Evolutionary conservation across 2,113 vertebrate genomes (phyloP), one percentile per base, ranked within the genome.

Genomic region (Poecile atricapillus): DNA sequence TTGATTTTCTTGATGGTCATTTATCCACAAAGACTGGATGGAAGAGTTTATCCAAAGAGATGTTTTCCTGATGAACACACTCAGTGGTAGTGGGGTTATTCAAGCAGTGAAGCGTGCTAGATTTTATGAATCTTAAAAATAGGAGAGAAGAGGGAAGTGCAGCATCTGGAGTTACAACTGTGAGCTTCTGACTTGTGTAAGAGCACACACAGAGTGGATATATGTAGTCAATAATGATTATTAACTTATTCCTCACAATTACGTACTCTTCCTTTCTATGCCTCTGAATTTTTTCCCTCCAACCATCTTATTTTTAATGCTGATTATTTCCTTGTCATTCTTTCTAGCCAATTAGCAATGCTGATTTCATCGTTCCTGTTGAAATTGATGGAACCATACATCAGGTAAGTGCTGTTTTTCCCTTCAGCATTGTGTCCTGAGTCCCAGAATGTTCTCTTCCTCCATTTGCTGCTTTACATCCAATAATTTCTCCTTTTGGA

Each of bases 301-400:
- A 58, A 50, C 18, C 11, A 68, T n/a, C 27, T 27, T 64, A 47
- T 12, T 49, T 90, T 68, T 87, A 82, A 64, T 37, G 35, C 39
- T 93, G 47, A 68, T 74, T 65, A 43, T 96, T 94, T 96, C 95
- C 78, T 85, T 84, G 77, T 97, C 86, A 7, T 93, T 96, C 84
- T 91, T 95, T 83, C 59, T 80, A 99, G 99, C 99, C 99, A 92
- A 99, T 99, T 97, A 99, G 98, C 97, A 99, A 99, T 31, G 99
- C 99, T 70, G 99, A 99, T 97, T 99, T 99, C 97, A 99, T 99
- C 67, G 99, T 99, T 96, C 99, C 99, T 4, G 99, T 99, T 97
- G 99, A 99, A 97, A 99, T 99, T 22, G 99, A 99, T 95, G 99
- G 99, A 96, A 99, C 99, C 22, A 98, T 99, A 98, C 99, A 99